Base-by-base conservation (phyloP, 2,797 vertebrate genomes). In the Morelia viridis region DNA sequence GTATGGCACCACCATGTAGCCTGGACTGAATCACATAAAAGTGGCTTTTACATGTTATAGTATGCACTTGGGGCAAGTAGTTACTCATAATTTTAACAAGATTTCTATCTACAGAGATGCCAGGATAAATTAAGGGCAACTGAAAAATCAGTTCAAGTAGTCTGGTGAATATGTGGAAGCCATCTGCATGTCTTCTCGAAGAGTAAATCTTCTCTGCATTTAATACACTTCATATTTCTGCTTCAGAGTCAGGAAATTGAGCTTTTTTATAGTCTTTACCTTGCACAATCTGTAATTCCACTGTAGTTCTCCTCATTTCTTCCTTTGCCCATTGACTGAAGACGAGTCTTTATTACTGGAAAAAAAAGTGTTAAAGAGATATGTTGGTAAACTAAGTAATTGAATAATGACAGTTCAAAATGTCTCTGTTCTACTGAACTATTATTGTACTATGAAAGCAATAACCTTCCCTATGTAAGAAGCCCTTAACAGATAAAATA, bases 301-400 rank as follows among this genome's bases (percentile, higher is more conserved):
- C 96, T 97, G 95, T 98, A 99, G 0, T 98, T 98, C 96, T 99
- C 98, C 91, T 98, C 98, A 53, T 98, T 96, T 94, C 97, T 96
- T 0, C 98, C 98, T 4, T 98, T 98, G 94, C 97, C 98, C 89
- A 98, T 97, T 0, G 98, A 98, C 96, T 99, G 98, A 89, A 99
- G 97, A 61, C 98, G 96, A 0, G 98, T 99, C 96, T 98, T 99
- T 94, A 99, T 98, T 97, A 99, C 98, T 98, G 96, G 28, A 96
- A 93, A 94, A 92, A 61, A 89, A 96, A 95, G 3, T 56, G 28
- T 84, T 89, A 28, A 22, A 80, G 50, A 91, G 53, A 35, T 61
- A 60, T 15, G 64, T 83, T 46, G 50, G 85, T 90, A 15, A 11
- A 85, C 24, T 58, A 90, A 60, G 60, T 22, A 80, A 22, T 46